Evolutionary conservation across 2,888 invertebrate species (phyloP).

Genomic region (Drosophila conformis): DNA sequence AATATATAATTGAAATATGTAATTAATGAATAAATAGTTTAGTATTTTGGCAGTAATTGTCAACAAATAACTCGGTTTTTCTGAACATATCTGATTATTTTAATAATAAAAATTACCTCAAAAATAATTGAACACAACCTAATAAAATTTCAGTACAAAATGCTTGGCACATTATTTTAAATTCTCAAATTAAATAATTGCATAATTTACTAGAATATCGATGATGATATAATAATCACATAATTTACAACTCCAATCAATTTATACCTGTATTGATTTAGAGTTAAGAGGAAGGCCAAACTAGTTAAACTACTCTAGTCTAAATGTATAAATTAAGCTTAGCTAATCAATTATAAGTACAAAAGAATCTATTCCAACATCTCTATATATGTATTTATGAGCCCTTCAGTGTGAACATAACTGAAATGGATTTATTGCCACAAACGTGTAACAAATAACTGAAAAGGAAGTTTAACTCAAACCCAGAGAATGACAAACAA

Average conservation of each 20-base stretch:
- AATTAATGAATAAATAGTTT: not conserved
- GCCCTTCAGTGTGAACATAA: slow-evolving; percentile 22
- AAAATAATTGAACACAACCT: not conserved
- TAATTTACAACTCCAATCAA: not conserved
- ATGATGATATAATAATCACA: not conserved
- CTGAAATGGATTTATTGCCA: slow-evolving; percentile 65
- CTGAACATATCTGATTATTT: not conserved
- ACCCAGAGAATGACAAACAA: slow-evolving; percentile 36
- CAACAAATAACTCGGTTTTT: not conserved
- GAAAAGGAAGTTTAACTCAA: slow-evolving; percentile 60
- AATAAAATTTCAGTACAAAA: not conserved
- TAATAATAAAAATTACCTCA: not conserved
- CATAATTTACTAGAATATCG: not conserved
- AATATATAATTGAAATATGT: not conserved
- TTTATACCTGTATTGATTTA: not conserved
- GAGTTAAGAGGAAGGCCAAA: not conserved
- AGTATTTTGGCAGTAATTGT: not conserved
- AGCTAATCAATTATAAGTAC: not conserved
- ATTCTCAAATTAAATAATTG: slow-evolving; percentile 1
- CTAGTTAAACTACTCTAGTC: not conserved
- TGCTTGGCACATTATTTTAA: slow-evolving; percentile 7
- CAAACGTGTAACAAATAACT: slow-evolving; percentile 52
- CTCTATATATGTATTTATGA: slow-evolving; percentile 15
- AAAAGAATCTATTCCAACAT: slow-evolving; percentile 1
- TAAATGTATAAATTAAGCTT: not conserved